A percentile compares a stretch with the other conserved stretches of the same genome.
These are phyloP conservation scores for Hirudinaria manillensis DNA, from an alignment of 2,888 invertebrate genomes.

Conservation along the genomic window DNA sequence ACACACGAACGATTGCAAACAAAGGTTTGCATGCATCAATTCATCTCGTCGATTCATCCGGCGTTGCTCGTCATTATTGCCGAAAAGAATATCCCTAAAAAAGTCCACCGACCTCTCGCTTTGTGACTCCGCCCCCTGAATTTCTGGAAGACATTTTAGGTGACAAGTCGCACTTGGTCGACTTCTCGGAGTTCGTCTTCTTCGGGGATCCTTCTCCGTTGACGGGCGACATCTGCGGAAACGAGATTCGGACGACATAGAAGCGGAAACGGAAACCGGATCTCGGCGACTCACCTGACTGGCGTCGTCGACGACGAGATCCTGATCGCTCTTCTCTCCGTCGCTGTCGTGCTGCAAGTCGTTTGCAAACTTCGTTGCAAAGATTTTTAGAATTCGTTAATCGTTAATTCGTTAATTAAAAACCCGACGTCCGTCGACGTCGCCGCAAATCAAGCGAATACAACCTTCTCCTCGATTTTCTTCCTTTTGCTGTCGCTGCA, in stretches of 20 bases:
- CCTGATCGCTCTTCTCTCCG: constrained; percentile 87
- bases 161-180: constrained; percentile 61
- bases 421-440: too few species aligned
- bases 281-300: constrained; percentile 65
- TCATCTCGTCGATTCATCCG: too few species aligned
- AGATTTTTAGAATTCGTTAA: constrained; percentile 19
- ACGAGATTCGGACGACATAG: not conserved
- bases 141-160: constrained; percentile 61
- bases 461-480: constrained; percentile 36
- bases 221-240: constrained; percentile 64
- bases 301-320: constrained; percentile 85
- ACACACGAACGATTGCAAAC: too few species aligned
- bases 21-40: too few species aligned
- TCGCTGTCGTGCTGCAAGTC: constrained; percentile 66
- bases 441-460: too few species aligned
- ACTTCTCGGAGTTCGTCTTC: constrained; percentile 75
- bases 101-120: not conserved
- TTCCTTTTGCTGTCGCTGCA: constrained; percentile 31
- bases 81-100: too few species aligned
- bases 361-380: constrained; percentile 22
- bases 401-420: not conserved
- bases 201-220: constrained; percentile 80
- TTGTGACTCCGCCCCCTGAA: not conserved
- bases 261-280: not conserved
- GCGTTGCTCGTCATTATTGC: too few species aligned